Evolutionary conservation across 2,888 invertebrate genomes (phyloP), one percentile per base, ranked within the genome.

Genomic region (Drosophila flavopinicola): DNA sequence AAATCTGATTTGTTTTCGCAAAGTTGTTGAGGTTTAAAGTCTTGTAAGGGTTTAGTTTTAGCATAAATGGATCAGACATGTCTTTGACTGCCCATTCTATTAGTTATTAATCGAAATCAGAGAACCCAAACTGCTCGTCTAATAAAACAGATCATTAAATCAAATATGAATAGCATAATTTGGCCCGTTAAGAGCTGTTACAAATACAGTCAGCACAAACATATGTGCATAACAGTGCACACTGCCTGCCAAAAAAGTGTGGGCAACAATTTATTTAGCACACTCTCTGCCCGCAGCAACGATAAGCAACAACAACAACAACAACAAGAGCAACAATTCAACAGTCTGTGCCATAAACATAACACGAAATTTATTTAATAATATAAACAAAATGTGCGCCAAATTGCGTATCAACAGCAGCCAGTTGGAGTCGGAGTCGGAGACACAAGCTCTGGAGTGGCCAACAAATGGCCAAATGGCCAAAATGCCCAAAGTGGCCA

Each of bases 361-460:
- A 85, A 85, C 72, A 75, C 58, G 79, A 85, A 83, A 83, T 79
- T 83, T 79, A 79, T 79, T 79, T 85, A 85, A 85, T 85, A 83
- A 79, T 83, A 83, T 83, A 85, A 85, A 79, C 84, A 85, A 83
- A 79, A 79, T 82, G 83, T 85, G 78, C 85, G 75, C 85, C 79
- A 79, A 79, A 79, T 79, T 79, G 79, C 86, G 79, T 79, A 85
- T 83, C 79, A 85, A 71, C 74, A 59, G 70, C 70, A 64, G 68
- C 73, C 73, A 42, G 6, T 17, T 2, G 0, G 15, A 29, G 4
- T 25, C 7, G n/a, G 17, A 25, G 23, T 20, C 20, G 20, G 35
- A 33, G 25, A 49, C 44, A 51, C 25, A n/a, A 11, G 13, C 15
- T 23, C 27, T 61, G 47, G 38, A 38, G 37, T 59, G 38, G 45